Evolutionary conservation across 2,797 vertebrate genomes (phyloP).

Genomic region (Cuniculus paca): DNA sequence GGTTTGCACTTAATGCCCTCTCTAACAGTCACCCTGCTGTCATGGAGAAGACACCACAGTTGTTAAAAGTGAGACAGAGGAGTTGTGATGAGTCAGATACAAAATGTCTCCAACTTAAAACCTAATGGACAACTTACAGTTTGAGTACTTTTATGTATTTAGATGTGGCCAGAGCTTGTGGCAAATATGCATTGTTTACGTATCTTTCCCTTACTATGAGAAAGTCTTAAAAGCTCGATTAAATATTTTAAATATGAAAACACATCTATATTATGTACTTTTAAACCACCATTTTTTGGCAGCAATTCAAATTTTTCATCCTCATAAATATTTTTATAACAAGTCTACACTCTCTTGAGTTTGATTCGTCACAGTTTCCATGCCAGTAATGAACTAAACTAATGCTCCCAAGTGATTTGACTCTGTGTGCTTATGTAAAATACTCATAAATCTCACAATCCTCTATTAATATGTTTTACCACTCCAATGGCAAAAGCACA

Average conservation of each 20-base stretch:
- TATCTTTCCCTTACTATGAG: constrained; percentile 7
- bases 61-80: neutral
- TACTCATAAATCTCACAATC: neutral
- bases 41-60: neutral
- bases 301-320: neutral
- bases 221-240: constrained; percentile 12
- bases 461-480: constrained; percentile 91
- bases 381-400: neutral
- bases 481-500: constrained; percentile 93
- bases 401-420: neutral
- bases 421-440: constrained; percentile 6
- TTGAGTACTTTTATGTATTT: neutral
- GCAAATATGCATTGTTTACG: neutral
- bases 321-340: constrained; percentile 51
- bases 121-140: neutral
- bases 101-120: neutral
- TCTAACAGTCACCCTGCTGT: neutral
- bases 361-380: constrained; percentile 48
- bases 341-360: neutral
- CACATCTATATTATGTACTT: neutral
- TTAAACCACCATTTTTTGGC: neutral
- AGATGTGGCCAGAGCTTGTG: neutral
- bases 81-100: neutral
- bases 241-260: neutral
- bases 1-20: neutral